Base-by-base conservation (phyloP, 23 tunicate species). In the Ciona savignyi region DNA sequence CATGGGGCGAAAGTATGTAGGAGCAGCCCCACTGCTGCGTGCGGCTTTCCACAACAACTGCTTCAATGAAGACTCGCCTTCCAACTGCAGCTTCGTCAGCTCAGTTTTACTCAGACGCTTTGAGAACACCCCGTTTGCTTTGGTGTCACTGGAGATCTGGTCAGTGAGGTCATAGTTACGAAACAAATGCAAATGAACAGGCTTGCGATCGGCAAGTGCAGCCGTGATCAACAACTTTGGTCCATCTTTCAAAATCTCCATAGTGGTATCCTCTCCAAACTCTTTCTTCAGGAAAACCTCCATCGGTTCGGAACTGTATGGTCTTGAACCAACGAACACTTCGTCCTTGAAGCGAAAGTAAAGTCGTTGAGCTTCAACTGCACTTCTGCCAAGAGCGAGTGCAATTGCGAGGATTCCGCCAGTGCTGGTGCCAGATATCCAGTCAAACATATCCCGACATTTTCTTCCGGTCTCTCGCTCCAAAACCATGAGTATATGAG, bases 11-110 rank as follows among this genome's bases (percentile, higher is more conserved):
- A 94, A 94, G 72, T 78, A 94, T 1, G 99, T 78, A 1, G 99
- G 99, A 2, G 99, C 99, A 0, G 99, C 90, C 1, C 99, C 95
- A 78, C 82, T 93, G 77, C 88, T 68, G 27, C 93, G 68, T n/a
- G 89, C 94, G 27, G 72, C 93, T 78, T 89, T 88, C 96, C 96
- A 89, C 23, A 89, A 29, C 1, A 74, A 85, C 33, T 88, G 72
- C 2, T 65, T 0, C 31, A 72, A 42, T 1, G 80, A 49, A 4
- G 66, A 32, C 2, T 56, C 25, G 1, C 30, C 65, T 22, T 75
- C 49, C n/a, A n/a, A n/a, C 62, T 42, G 56, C 2, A 83, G 67
- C 33, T 73, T 68, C 2, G 22, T 31, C 2, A 84, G 33, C 68
- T 74, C 77, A 28, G 71, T 2, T 35, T 74, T 33, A 15, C 67